Evolutionary conservation across 2,888 invertebrate genomes (phyloP), one percentile per base, ranked within the genome.

Genomic region (Drosophila imparisetae): DNA sequence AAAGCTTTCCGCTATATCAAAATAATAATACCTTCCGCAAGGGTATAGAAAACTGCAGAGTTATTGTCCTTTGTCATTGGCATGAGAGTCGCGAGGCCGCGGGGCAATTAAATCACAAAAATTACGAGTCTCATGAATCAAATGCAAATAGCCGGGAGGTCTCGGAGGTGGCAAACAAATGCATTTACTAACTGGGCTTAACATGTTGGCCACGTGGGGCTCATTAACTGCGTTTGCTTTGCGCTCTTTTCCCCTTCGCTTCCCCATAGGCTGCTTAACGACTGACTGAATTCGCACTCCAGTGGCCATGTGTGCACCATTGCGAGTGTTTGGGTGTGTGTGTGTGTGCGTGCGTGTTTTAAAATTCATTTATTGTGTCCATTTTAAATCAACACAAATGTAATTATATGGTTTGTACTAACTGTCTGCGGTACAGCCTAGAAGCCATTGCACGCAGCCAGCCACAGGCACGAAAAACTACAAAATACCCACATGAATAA

Each of bases 31-130:
- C 24, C 45, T 24, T 15, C 21, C 30, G 29, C 32, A 21, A 54
- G 27, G 27, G 54, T 54, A 67, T 30, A 50, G 27, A 38, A 38
- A 60, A 60, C 21, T 58, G 65, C 70, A 66, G 40, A 24, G n/a
- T 55, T 38, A 29, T 38, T 38, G 13, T 55, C 18, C 36, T 24
- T 36, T 45, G 50, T 32, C 27, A 32, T 18, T 24, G 21, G 53
- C 27, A 18, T 4, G 59, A 42, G 54, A 36, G 42, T 61, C 55
- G 29, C 38, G 49, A 40, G 62, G 69, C 64, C 61, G 77, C 72
- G 79, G 75, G 87, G 85, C 86, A 86, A 89, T 89, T 89, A 86
- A 86, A 87, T 76, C 74, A 76, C 82, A 86, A 78, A 79, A 86
- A 75, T 59, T 61, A 67, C 75, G 64, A 48, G 70, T 42, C 67